phyloP scores from a whole-genome alignment of 2,888 invertebrate genomes.

The Pomacea canaliculata region DNA sequence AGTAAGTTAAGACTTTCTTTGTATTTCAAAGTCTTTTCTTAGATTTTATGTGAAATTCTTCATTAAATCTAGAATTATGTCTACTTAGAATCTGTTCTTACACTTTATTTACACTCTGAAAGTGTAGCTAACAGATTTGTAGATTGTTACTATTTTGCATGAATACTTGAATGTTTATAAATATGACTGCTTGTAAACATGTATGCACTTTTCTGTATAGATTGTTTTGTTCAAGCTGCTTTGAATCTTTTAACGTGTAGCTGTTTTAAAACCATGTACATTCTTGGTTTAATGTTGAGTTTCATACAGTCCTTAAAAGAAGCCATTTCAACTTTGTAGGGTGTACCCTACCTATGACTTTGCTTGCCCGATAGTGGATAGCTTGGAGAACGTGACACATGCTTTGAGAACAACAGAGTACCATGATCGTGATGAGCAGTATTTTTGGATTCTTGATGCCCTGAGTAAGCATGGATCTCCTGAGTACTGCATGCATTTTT shows the following conservation, averaged over 20 bases:
- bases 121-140: no score
- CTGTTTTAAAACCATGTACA: no score
- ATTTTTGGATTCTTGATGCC: constrained; percentile 82
- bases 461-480: constrained; percentile 52
- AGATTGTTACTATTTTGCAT: no score
- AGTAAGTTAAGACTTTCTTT: constrained; percentile 74
- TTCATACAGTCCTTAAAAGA: not conserved
- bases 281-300: no score
- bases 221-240: no score
- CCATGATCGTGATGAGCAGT: constrained; percentile 94
- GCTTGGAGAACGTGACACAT: constrained; percentile 97
- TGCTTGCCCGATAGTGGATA: constrained; percentile 99
- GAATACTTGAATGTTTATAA: no score
- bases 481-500: not conserved
- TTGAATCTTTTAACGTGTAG: no score
- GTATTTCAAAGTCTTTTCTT: not conserved
- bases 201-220: no score
- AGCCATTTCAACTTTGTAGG: constrained; percentile 72
- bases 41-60: not conserved
- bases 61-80: no score
- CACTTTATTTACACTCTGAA: no score
- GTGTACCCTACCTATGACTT: constrained; percentile 99
- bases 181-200: no score
- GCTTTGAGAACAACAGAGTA: constrained; percentile 98
- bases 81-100: no score